Evolutionary conservation across 2,113 vertebrate genomes (phyloP), one percentile per base, ranked within the genome.

Genomic region (Mastomys coucha): DNA sequence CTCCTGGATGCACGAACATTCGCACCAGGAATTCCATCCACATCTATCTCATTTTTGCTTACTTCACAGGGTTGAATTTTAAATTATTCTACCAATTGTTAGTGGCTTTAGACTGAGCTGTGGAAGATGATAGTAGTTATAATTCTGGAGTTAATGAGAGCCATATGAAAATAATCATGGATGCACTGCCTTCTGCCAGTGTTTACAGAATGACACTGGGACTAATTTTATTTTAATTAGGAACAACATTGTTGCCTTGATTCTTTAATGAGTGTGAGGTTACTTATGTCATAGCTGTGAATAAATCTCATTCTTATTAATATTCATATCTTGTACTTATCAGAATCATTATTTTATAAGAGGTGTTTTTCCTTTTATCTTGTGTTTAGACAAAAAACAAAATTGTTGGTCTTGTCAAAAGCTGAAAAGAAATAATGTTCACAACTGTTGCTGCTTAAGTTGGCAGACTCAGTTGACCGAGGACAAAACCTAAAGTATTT

Each of bases 191-290:
- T 93, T 60, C 75, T 72, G 45, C 67, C 67, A 39, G 26, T 78
- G 81, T 94, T 97, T 90, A 81, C 87, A 86, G 39, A 53, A 9
- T 49, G 72, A 88, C 8, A 20, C 31, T 42, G 20, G 72, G 93
- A 91, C 93, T 91, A 80, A 93, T 94, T 94, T 97, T 82, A 72
- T 93, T 96, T 94, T 97, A 93, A 95, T 97, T 85, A 95, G 39
- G 58, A 89, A 69, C 75, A 53, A 49, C 28, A 82, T 22, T 39
- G 51, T 60, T 39, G 42, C 24, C 31, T 72, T 53, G 6, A 33
- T 91, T 89, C 93, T 90, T 91, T 96, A 92, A 91, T 76, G 22
- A 96, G 75, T n/a, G 42, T 69, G 65, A 91, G 78, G 73, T 80
- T 92, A 53, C 69, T 95, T 85, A 91, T 45, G 94, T 96, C 56